phyloP scores from a whole-genome alignment of 2,797 vertebrate genomes.

The Schizopygopsis malacanthus region DNA sequence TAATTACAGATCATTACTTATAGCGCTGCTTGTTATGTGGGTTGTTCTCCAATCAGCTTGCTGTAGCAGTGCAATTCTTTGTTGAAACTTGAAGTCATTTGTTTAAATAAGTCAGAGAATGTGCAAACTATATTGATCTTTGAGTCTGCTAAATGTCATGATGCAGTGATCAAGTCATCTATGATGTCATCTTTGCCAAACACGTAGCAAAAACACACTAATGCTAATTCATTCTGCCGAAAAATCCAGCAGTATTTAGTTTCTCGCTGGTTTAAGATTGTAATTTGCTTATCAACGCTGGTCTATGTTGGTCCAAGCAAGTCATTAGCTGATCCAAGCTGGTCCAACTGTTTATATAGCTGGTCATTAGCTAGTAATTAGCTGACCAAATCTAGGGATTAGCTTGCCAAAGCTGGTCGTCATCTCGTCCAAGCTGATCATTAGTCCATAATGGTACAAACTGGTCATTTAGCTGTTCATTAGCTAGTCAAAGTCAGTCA shows the following conservation, averaged over 20 bases:
- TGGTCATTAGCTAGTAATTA: neutral
- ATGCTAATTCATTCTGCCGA: neutral
- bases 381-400: neutral
- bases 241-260: neutral
- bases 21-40: slow-evolving; percentile 35
- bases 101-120: neutral
- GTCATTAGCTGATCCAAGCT: neutral
- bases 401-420: neutral
- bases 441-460: neutral
- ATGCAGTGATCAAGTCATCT: slow-evolving; percentile 21
- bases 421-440: neutral
- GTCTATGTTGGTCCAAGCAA: too few species aligned
- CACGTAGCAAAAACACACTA: neutral
- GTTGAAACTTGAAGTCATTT: neutral
- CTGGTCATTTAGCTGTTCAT: neutral
- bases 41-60: slow-evolving; percentile 6
- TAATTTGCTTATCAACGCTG: neutral
- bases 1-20: slow-evolving; percentile 67
- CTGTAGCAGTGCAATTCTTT: neutral
- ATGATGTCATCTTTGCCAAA: slow-evolving; percentile 8
- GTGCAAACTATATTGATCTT: neutral
- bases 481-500: neutral
- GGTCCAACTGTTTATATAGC: neutral
- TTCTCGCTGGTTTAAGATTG: neutral
- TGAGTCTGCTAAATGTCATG: slow-evolving; percentile 5